Evolutionary conservation across 2,113 vertebrate species (phyloP).

Genomic region (Tinamus guttatus): DNA sequence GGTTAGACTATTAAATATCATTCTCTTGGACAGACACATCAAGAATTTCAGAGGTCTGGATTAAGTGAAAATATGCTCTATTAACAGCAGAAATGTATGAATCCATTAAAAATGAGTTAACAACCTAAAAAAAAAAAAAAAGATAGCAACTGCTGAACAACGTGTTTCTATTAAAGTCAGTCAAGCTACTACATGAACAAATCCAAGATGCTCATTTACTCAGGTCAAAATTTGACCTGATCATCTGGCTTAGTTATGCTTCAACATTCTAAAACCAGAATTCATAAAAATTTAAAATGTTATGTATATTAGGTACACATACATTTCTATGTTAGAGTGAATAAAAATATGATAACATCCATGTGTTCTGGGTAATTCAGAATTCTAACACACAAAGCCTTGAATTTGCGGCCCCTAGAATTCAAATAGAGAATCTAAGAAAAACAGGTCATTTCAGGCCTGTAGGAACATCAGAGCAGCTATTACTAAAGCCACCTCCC

Average conservation of each 20-base stretch:
- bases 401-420: background rate
- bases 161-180: background rate
- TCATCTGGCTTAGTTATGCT: background rate
- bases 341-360: background rate
- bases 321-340: background rate
- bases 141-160: background rate
- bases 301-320: background rate
- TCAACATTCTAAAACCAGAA: background rate
- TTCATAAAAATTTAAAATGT: background rate
- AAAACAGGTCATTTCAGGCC: fast-evolving
- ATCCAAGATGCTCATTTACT: background rate
- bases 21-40: background rate
- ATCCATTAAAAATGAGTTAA: background rate
- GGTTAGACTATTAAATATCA: background rate
- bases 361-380: background rate
- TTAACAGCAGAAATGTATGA: background rate
- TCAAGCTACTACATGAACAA: background rate
- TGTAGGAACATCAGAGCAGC: background rate
- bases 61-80: fast-evolving
- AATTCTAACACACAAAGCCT: background rate
- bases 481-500: background rate
- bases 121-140: background rate
- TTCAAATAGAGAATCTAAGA: background rate
- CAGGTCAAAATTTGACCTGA: background rate
- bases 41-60: background rate